These are phyloP conservation scores for Cactoblastis cactorum DNA, from an alignment of 2,888 invertebrate species.

Conservation along the genomic window DNA sequence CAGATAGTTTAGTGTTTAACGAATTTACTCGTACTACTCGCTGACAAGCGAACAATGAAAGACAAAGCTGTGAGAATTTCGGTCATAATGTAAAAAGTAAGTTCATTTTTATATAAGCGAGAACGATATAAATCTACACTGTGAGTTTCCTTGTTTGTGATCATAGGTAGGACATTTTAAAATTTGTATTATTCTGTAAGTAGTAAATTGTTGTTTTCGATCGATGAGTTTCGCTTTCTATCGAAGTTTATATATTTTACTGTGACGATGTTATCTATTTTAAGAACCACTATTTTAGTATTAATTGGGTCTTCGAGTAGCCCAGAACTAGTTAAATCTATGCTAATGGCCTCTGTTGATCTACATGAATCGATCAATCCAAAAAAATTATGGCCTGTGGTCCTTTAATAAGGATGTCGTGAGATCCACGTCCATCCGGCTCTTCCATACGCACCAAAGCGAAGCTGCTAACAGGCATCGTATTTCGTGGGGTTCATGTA, in stretches of 20 bases:
- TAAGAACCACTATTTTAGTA: background rate
- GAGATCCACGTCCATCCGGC: too few relatives aligned
- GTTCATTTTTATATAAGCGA: constrained; percentile 66
- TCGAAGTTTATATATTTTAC: constrained; percentile 14
- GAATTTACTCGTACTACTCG: constrained; percentile 75
- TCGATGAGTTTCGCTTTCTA: constrained; percentile 15
- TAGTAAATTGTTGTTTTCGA: constrained; percentile 25
- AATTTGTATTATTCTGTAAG: constrained; percentile 33
- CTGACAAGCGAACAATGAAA: constrained; percentile 75
- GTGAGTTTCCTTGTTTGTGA: constrained; percentile 46
- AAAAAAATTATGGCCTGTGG: too few relatives aligned
- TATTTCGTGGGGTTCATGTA: too few relatives aligned
- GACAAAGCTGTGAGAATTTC: constrained; percentile 80
- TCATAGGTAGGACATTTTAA: constrained; percentile 41
- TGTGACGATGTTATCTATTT: constrained; percentile 24
- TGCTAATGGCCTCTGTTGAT: too few relatives aligned
- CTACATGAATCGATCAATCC: too few relatives aligned
- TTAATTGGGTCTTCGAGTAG: background rate
- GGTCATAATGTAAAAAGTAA: constrained; percentile 74
- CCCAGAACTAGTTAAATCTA: too few relatives aligned
- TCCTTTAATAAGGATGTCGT: too few relatives aligned
- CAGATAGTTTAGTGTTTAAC: constrained; percentile 68
- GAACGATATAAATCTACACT: constrained; percentile 44
- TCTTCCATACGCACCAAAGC: too few relatives aligned
- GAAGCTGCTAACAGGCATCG: too few relatives aligned